Evolutionary conservation across 2,888 invertebrate genomes (phyloP).

Genomic region (Plemyria rubiginata): DNA sequence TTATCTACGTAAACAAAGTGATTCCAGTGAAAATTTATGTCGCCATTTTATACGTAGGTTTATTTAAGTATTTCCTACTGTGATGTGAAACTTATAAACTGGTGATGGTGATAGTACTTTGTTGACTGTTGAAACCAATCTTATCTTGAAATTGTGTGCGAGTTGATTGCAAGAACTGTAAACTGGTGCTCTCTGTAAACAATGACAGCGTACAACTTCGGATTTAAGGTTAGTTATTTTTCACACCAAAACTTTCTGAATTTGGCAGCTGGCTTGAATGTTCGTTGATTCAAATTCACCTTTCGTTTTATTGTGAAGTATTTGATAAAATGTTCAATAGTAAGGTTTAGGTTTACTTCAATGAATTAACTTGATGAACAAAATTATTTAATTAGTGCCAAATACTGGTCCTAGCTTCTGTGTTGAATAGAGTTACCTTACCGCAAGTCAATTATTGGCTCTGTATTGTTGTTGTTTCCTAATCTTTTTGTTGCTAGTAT

Average conservation of each 20-base stretch:
- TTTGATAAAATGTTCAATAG: too few species aligned
- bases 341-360: too few species aligned
- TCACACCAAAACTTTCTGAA: neutral
- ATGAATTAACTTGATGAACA: too few species aligned
- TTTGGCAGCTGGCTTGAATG: conserved; percentile 3
- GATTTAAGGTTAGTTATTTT: conserved; percentile 50
- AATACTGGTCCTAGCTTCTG: too few species aligned
- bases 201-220: conserved; percentile 61
- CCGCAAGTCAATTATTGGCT: too few species aligned
- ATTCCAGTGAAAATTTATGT: conserved; percentile 46
- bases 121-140: conserved; percentile 34
- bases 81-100: conserved; percentile 54
- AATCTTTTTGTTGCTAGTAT: too few species aligned
- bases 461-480: too few species aligned
- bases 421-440: too few species aligned
- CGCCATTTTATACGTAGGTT: conserved; percentile 54
- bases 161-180: conserved; percentile 32
- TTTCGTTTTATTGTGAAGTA: neutral
- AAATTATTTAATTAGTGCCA: too few species aligned
- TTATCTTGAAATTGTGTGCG: conserved; percentile 35
- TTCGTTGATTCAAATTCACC: neutral
- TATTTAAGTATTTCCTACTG: conserved; percentile 44
- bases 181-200: conserved; percentile 25
- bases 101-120: conserved; percentile 39
- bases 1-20: conserved; percentile 11